Evolutionary conservation across 2,888 invertebrate species (phyloP), one percentile per base, ranked within the genome.

Genomic region (Amiota minor): DNA sequence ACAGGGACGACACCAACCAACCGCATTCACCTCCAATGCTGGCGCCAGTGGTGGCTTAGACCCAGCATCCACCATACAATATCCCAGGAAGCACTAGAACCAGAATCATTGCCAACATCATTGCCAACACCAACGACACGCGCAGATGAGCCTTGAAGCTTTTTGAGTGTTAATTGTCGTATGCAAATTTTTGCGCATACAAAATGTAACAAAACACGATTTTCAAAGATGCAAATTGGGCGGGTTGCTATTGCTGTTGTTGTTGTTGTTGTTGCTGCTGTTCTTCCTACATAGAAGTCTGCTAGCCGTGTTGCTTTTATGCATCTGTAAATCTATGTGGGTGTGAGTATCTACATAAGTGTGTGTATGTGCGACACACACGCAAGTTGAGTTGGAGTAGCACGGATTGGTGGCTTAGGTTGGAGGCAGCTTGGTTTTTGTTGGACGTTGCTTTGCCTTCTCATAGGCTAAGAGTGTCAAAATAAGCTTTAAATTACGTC

Each of bases 111-210:
- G 35, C 53, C 14, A 53, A 16, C 53, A 14, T 16, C 16, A 53
- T 53, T 16, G 16, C 53, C 14, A 16, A 53, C 16, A n/a, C 16
- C 16, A 61, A 71, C 11, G 20, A 64, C 49, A 70, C 74, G 55
- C 47, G 53, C 61, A 67, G 55, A 35, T 45, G 20, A 47, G 61
- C 75, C 71, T 83, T 62, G 35, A 62, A 62, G 80, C 82, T 83
- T 80, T 79, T 80, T 67, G 78, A 85, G 85, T 85, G 85, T 85
- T 85, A 85, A 85, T 85, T 85, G 85, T 86, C 84, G 86, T 84
- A 85, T 85, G 85, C 86, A 86, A 85, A 85, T 85, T 85, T 85
- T 86, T 84, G 84, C 80, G 84, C 85, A 82, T 85, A 81, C 83
- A 85, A 85, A 85, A 85, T 85, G 82, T 81, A 84, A 86, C 86